A percentile compares a stretch with the other conserved stretches of the same genome.
Conservation (phyloP, 2,888 invertebrate genomes). For the Euplexia lucipara region DNA sequence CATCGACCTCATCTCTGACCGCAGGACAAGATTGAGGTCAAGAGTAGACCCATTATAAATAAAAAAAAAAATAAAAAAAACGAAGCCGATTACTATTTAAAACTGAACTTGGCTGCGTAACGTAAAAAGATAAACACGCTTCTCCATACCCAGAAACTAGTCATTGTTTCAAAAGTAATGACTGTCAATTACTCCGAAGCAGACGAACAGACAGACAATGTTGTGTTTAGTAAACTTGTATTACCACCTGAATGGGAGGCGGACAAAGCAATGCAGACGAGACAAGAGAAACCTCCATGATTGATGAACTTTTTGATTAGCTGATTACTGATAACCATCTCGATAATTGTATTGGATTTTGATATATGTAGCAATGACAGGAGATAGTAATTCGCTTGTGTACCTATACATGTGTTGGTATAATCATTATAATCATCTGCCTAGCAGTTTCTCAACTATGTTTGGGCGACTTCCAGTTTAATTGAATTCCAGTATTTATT, state of each 20-base stretch:
- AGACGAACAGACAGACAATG: conserved; percentile 13
- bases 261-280: conserved; percentile 14
- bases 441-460: no score
- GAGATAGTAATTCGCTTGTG: conserved; percentile 6
- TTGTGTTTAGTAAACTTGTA: conserved; percentile 55
- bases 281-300: conserved; percentile 49
- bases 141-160: conserved; percentile 33
- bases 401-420: conserved; percentile 24
- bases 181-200: conserved; percentile 39
- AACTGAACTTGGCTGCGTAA: conserved; percentile 9
- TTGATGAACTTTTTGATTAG: conserved; percentile 37
- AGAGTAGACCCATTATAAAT: background rate
- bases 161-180: conserved; percentile 50
- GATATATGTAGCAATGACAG: conserved; percentile 13
- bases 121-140: background rate
- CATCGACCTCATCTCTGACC: no score
- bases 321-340: conserved; percentile 26
- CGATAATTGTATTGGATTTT: conserved; percentile 37
- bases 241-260: conserved; percentile 7
- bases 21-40: no score
- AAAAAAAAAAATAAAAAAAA: background rate
- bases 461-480: no score
- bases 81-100: background rate
- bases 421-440: background rate
- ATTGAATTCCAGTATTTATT: no score